Base-by-base conservation (phyloP, 1,140 invertebrate species). In the Neotoxoptera formosana region DNA sequence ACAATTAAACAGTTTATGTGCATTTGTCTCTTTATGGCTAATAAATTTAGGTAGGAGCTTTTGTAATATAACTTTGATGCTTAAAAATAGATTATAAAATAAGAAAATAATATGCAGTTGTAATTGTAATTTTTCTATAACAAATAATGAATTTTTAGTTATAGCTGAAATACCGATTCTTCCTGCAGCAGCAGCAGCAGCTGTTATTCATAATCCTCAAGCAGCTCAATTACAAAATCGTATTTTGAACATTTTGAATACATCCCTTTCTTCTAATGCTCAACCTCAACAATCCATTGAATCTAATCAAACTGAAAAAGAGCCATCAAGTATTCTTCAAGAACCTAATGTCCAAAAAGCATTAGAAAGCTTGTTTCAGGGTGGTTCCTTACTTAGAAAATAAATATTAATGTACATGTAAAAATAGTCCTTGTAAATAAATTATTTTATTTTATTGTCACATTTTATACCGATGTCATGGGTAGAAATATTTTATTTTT, bases 181-280 rank as follows among this genome's bases (percentile, higher is more conserved):
- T 88, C 94, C 95, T 7, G 94, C 95, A 47, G 94, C 95, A n/a
- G 94, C 95, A 7, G 94, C 95, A 47, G 94, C 95, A n/a, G 94
- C 94, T 90, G 94, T 94, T 93, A 88, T 94, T 94, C 94, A 94
- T 94, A 94, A 96, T 94, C 95, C 96, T 94, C 96, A 97, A 91
- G 96, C 97, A 94, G 96, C 96, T 1, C 98, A 98, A 95, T 95
- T 98, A 11, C 98, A 98, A 94, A 97, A 97, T 94, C 96, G 98
- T 94, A 98, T 99, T 93, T 95, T 98, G 53, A 98, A 96, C 95
- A 98, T 98, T 90, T 95, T 98, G 93, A 98, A 98, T 94, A 97
- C 95, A 94, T 94, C 95, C 30, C 94, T 86, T 83, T 84, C 81
- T 48, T 53, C 93, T n/a, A 81, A 92, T 14, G 94, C 94, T 20